Percentiles rank a stretch among this genome's conserved stretches.
These are phyloP conservation scores for Bhutanitis thaidina DNA, from an alignment of 2,888 invertebrate species.

Conservation along the genomic window DNA sequence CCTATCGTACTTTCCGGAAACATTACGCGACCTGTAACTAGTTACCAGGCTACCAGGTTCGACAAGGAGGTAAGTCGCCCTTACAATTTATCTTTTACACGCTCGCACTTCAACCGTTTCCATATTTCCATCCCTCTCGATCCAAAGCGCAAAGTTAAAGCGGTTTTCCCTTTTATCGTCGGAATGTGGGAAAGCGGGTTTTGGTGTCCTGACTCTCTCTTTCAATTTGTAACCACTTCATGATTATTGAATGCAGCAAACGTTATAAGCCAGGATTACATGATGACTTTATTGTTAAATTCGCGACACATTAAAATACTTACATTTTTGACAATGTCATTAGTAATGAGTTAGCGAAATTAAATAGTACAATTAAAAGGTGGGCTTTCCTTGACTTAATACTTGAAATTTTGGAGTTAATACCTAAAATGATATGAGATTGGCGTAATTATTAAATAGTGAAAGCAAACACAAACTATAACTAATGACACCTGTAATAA, in stretches of 20 bases:
- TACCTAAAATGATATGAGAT: too few relatives aligned
- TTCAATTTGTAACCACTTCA: conserved; percentile 66
- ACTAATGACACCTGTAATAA: too few relatives aligned
- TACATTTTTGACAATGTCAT: too few relatives aligned
- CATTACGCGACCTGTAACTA: conserved; percentile 75
- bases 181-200: conserved; percentile 77
- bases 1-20: conserved; percentile 40
- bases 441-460: too few relatives aligned
- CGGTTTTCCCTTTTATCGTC: conserved; percentile 74
- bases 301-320: background rate
- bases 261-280: background rate
- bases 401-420: too few relatives aligned
- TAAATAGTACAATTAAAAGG: too few relatives aligned
- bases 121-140: conserved; percentile 46
- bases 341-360: too few relatives aligned
- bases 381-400: too few relatives aligned
- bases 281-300: background rate
- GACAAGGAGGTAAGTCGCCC: conserved; percentile 60
- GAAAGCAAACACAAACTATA: too few relatives aligned
- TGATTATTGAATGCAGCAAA: conserved; percentile 42
- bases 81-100: conserved; percentile 56
- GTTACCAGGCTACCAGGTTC: conserved; percentile 68
- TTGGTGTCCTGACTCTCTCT: conserved; percentile 74
- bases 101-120: conserved; percentile 42
- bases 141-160: conserved; percentile 42